Evolutionary conservation across 2,113 vertebrate species (phyloP).

Genomic region (Pipra filicauda): DNA sequence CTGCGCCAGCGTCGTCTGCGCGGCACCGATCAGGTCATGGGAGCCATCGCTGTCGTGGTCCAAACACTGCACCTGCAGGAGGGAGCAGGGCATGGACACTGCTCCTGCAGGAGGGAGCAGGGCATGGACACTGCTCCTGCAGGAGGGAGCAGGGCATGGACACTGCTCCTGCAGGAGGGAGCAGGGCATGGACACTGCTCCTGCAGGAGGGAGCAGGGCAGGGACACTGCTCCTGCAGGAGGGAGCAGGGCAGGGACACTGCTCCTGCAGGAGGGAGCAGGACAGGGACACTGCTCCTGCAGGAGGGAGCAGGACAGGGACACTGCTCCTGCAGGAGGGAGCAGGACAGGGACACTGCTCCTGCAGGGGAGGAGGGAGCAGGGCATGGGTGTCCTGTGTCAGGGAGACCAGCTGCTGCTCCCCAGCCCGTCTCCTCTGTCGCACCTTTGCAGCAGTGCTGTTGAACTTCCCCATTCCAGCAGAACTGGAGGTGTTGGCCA

Average conservation of each 20-base stretch:
- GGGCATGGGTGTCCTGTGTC: not conserved
- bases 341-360: conserved; percentile 72
- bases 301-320: not conserved
- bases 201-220: not conserved
- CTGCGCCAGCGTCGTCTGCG: conserved; percentile 81
- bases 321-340: conserved; percentile 80
- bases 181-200: not conserved
- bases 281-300: not conserved
- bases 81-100: not conserved
- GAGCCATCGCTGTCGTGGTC: conserved; percentile 89
- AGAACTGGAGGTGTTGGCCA: conserved; percentile 34
- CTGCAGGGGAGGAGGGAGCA: conserved; percentile 63
- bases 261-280: not conserved
- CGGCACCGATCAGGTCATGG: conserved; percentile 90
- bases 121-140: not conserved
- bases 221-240: conserved; percentile 80
- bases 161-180: not conserved
- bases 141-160: too few species aligned
- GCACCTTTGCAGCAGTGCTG: conserved; percentile 7
- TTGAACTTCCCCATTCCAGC: conserved; percentile 51
- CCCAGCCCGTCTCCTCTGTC: conserved; percentile 20
- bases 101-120: not conserved
- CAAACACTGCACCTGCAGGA: conserved; percentile 83
- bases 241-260: too few species aligned
- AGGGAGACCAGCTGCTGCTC: not conserved